Base-by-base conservation (phyloP, 2,888 invertebrate genomes). In the Callosobruchus maculatus region DNA sequence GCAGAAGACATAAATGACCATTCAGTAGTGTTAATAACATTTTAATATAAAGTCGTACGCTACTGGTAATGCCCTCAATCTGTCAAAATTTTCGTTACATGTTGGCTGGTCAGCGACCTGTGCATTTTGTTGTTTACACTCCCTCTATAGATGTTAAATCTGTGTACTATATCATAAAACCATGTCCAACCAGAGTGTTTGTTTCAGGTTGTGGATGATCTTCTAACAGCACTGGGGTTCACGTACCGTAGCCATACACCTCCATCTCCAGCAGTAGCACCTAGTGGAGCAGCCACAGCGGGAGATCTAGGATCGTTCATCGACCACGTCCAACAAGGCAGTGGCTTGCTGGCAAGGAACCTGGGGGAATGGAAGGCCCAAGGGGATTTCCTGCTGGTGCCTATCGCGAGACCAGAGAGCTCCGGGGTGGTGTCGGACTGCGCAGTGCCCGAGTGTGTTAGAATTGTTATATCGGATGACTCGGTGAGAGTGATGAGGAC, bases 211-310 rank as follows among this genome's bases (percentile, higher is more conserved):
- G 86, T 90, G 2, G 90, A 90, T 77, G 89, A 89, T 71, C 78
- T 90, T 0, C 84, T 90, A 3, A 86, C 86, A 0, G 82, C 87
- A 0, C 83, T 89, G 20, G 87, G 87, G 5, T 86, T 86, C 79
- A 85, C 85, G 21, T 86, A 86, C 77, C 84, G 86, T 71, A 85
- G 86, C 75, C 86, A 84, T 70, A 84, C 84, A 30, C 70, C 68
- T 74, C 81, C 79, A 21, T 82, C 83, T 2, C 85, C 85, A 71
- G 83, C 83, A 49, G 80, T 84, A 66, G 82, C 85, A n/a, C 86
- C 86, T 0, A 86, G 86, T 75, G 84, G 83, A 0, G 86, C 85
- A 0, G 86, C 85, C 2, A 87, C 86, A 0, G 85, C 84, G n/a
- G 86, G 86, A 3, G 87, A 87, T 72, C 84, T 81, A 9, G 86